phyloP scores from a whole-genome alignment of 2,888 invertebrate species.

The Furcula furcula region DNA sequence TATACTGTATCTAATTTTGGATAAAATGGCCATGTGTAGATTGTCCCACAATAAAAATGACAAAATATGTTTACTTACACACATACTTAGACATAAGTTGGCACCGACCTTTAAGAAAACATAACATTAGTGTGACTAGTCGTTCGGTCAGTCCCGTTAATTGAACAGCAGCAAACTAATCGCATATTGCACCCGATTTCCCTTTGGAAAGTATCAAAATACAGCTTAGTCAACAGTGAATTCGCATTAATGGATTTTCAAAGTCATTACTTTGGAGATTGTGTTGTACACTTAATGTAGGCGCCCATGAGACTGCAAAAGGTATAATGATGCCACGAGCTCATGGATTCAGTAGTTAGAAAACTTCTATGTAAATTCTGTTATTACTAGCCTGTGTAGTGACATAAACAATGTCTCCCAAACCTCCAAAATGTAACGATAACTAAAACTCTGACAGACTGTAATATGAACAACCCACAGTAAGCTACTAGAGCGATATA shows the following conservation, averaged over 20 bases:
- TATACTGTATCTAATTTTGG: too few species aligned
- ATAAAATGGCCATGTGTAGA: too few species aligned
- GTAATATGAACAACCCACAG: too few species aligned
- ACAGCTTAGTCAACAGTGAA: constrained; percentile 41
- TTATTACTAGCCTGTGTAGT: too few species aligned
- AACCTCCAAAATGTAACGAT: too few species aligned
- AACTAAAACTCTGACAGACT: too few species aligned
- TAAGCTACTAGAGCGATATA: too few species aligned
- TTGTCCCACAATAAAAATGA: too few species aligned
- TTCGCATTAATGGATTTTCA: constrained; percentile 29
- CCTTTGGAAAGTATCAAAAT: constrained; percentile 68
- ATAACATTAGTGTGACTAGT: constrained; percentile 18
- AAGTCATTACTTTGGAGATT: constrained; percentile 28
- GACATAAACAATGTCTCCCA: too few species aligned
- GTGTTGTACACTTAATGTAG: constrained; percentile 8
- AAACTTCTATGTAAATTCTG: too few species aligned
- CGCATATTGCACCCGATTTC: constrained; percentile 67
- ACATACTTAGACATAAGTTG: background rate
- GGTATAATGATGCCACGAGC: constrained; percentile 14
- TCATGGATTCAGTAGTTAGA: too few species aligned
- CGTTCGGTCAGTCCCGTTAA: constrained; percentile 63
- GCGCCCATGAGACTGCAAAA: constrained; percentile 8
- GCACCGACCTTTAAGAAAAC: constrained; percentile 3
- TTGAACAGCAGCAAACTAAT: constrained; percentile 63
- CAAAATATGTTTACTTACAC: too few species aligned